A percentile compares a stretch with the other conserved stretches of the same genome.
phyloP scores from a whole-genome alignment of 2,113 vertebrate species.

The Chionomys nivalis region DNA sequence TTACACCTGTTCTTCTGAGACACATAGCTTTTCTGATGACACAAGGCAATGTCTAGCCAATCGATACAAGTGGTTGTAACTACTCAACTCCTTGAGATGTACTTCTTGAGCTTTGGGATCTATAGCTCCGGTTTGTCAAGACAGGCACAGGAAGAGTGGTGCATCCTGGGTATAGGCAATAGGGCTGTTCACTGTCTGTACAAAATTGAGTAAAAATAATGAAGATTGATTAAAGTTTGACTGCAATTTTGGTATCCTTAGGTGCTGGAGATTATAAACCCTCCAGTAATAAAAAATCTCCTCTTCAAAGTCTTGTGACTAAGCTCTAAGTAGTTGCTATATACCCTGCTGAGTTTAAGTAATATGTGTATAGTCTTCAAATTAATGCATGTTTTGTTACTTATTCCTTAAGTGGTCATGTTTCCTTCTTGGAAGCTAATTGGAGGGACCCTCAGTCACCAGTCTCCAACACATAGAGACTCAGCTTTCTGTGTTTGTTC shows the following conservation, averaged over 20 bases:
- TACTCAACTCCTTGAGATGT: not conserved
- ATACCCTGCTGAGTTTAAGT: not conserved
- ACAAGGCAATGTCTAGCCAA: not conserved
- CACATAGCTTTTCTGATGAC: not conserved
- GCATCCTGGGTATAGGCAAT: not conserved
- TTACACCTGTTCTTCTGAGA: not conserved
- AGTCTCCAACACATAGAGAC: not conserved
- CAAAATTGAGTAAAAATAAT: not conserved
- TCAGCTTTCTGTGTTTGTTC: not conserved
- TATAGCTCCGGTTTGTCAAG: not conserved
- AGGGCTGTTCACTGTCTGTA: not conserved
- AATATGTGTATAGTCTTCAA: not conserved
- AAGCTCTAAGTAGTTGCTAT: not conserved
- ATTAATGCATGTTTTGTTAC: not conserved
- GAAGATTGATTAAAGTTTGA: not conserved
- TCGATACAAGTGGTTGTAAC: not conserved
- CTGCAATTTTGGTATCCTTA: not conserved
- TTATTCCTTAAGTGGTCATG: not conserved
- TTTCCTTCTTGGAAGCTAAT: not conserved
- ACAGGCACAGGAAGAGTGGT: not conserved
- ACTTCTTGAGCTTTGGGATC: not conserved
- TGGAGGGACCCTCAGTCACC: not conserved
- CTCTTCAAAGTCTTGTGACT: not conserved
- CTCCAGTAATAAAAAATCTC: not conserved
- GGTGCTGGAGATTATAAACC: not conserved